A percentile compares a stretch with the other conserved stretches of the same genome.
Conservation (phyloP, 2,888 invertebrate genomes). For the Macrophya alboannulata region DNA sequence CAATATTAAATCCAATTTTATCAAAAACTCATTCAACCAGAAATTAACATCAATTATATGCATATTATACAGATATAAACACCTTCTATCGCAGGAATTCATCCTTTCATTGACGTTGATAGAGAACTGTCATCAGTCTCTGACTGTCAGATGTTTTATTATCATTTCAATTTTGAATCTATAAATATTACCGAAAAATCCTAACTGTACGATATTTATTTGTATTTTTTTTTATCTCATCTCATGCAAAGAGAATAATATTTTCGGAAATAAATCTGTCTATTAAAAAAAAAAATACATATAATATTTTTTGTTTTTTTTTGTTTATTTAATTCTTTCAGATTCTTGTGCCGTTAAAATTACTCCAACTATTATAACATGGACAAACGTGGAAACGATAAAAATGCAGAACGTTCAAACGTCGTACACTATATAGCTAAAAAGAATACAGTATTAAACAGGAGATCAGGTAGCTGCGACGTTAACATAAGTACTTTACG, state of each 20-base stretch:
- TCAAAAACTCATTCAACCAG: neutral
- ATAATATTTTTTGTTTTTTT: too few species aligned
- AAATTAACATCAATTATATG: neutral
- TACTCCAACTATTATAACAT: constrained; percentile 49
- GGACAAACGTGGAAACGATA: constrained; percentile 62
- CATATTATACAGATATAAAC: neutral
- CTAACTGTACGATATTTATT: neutral
- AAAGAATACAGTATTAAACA: constrained; percentile 66
- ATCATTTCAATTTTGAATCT: neutral
- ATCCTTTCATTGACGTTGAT: neutral
- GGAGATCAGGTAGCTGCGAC: constrained; percentile 69
- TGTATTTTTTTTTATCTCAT: neutral
- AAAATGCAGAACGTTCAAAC: constrained; percentile 56
- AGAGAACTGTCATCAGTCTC: neutral
- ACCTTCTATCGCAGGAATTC: neutral
- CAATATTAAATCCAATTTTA: neutral
- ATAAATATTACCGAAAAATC: neutral
- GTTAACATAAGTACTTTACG: constrained; percentile 66
- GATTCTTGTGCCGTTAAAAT: neutral
- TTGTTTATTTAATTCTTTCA: neutral
- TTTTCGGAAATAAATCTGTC: neutral
- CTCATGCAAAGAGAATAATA: neutral
- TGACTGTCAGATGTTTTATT: neutral
- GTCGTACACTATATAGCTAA: constrained; percentile 69
- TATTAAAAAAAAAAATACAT: too few species aligned